Base-by-base conservation (phyloP, 2,113 vertebrate species). In the Muscicapa adusta region DNA sequence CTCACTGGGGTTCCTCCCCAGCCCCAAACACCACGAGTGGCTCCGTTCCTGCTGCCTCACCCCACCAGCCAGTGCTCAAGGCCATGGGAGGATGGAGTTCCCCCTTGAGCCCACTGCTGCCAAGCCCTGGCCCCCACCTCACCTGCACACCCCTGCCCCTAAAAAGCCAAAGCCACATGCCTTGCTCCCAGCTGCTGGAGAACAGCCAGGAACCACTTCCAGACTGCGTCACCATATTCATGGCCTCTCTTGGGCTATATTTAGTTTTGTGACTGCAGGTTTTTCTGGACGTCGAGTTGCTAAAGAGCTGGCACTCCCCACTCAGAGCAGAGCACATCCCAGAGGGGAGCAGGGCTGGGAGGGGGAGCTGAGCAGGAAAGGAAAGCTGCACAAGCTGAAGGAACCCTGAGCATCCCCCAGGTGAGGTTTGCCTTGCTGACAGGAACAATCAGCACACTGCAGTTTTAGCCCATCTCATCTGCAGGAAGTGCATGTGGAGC, bases 181-280 rank as follows among this genome's bases (percentile, higher is more conserved):
- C 54, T 75, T 47, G 42, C 78, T 97, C 84, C 87, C 84, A 82
- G 91, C 38, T 36, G 74, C 92, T 95, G 91, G 88, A 86, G 70
- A 81, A 45, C 42, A 82, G 96, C 92, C 93, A 94, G 89, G 76
- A 84, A 57, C 86, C 80, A 68, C 84, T 96, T 92, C 94, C 91
- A 77, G 78, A 50, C 83, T 93, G 95, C 75, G 63, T 93, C 91
- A 94, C 85, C 48, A 12, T 58, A 53, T 50, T 85, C 88, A 79
- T 17, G 45, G 93, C 91, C 82, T 93, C 93, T 95, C 88, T 7
- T 6, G 1, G 76, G 82, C 95, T 96, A 94, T 94, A 96, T 91
- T 94, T 95, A 96, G 96, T 58, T 85, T 81, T 5, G 26, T 81
- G 95, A 89, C 89, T 96, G 95, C 96, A 96, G 91, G 87, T 96